A percentile compares a stretch with the other conserved stretches of the same genome.
These are phyloP conservation scores for Lichenostomus cassidix DNA, from an alignment of 2,113 vertebrate species.

Conservation along the genomic window DNA sequence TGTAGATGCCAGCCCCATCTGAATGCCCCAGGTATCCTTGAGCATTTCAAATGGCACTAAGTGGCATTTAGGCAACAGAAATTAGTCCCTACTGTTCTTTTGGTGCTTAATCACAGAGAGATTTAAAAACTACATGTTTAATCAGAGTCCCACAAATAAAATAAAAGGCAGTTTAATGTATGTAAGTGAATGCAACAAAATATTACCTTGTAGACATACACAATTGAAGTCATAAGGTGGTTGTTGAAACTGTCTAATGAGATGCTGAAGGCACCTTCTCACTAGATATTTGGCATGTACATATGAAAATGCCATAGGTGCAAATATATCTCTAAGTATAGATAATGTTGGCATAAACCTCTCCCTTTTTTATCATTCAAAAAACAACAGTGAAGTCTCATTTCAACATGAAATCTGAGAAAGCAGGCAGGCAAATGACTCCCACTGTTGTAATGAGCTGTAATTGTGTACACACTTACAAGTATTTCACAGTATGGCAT, in stretches of 20 bases:
- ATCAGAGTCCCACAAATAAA: not conserved
- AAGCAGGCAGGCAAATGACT: conserved; percentile 34
- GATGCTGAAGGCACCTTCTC: not conserved
- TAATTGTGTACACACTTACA: not conserved
- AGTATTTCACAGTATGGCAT: not conserved
- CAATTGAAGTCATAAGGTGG: not conserved
- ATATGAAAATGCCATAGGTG: not conserved
- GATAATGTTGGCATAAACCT: not conserved
- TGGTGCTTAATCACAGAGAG: conserved; percentile 1
- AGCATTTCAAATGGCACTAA: conserved; percentile 26
- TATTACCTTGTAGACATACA: not conserved
- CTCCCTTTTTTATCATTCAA: not conserved
- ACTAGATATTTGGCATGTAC: not conserved
- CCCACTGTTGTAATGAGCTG: conserved; percentile 45
- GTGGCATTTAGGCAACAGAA: not conserved
- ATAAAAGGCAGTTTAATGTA: not conserved
- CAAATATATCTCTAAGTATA: not conserved
- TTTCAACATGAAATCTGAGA: conserved; percentile 4
- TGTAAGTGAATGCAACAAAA: not conserved
- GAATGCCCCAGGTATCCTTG: not conserved
- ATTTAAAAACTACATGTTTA: not conserved
- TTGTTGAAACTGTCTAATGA: not conserved
- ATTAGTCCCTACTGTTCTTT: not conserved
- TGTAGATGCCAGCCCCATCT: conserved; percentile 20
- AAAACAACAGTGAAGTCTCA: conserved; percentile 19